These are phyloP conservation scores for Neofelis nebulosa DNA, from an alignment of 2,113 vertebrate species.

Conservation along the genomic window DNA sequence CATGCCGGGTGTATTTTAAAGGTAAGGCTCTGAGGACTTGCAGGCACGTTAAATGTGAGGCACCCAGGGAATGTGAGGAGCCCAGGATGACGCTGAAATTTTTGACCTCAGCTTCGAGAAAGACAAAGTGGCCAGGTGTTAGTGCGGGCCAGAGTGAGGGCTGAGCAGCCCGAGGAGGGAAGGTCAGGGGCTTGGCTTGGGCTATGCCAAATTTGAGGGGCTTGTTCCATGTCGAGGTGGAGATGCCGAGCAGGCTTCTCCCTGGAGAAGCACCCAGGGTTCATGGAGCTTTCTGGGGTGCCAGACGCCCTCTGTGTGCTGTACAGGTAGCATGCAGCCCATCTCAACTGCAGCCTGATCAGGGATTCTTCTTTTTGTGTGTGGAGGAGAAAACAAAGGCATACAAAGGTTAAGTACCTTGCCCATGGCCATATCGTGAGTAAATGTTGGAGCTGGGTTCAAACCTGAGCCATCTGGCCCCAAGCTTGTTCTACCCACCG, in stretches of 20 bases:
- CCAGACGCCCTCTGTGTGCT: background rate
- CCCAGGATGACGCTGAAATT: background rate
- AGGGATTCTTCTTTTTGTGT: background rate
- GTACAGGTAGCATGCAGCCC: rapidly evolving
- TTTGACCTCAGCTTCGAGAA: background rate
- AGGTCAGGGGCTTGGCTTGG: background rate
- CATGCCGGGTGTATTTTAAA: background rate
- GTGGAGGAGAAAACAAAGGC: background rate
- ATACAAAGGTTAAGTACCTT: background rate
- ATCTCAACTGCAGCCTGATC: background rate
- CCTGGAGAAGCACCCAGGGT: background rate
- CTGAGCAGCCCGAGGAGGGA: background rate
- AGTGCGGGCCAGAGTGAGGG: background rate
- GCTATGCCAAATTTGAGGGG: background rate
- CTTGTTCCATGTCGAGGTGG: background rate
- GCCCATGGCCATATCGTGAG: rapidly evolving
- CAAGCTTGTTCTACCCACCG: background rate
- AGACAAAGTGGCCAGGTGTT: background rate
- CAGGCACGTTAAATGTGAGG: background rate
- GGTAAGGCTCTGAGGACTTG: background rate
- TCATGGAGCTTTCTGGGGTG: background rate
- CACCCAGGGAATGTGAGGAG: background rate
- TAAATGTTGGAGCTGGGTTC: background rate
- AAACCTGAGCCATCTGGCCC: background rate
- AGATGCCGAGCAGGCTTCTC: background rate